Conservation (phyloP, 2,888 invertebrate species). For the Ctena decussata region DNA sequence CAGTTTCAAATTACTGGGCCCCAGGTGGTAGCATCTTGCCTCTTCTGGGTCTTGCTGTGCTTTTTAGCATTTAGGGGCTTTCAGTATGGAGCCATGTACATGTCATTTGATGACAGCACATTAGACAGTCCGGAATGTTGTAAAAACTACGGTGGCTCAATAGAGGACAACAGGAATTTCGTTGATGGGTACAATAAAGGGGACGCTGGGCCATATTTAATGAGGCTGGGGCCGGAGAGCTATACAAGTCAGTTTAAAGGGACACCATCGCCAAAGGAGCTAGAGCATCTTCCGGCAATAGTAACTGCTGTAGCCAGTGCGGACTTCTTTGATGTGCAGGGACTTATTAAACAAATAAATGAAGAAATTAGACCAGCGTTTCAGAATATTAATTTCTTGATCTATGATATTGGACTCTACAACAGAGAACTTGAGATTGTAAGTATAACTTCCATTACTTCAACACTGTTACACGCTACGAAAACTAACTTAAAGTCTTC, state of each 20-base stretch:
- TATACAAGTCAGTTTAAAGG: constrained; percentile 63
- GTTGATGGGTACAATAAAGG: constrained; percentile 70
- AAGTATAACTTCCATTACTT: too few relatives aligned
- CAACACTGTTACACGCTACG: too few relatives aligned
- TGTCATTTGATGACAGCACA: constrained; percentile 53
- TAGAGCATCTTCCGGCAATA: constrained; percentile 70
- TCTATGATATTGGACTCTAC: constrained; percentile 78
- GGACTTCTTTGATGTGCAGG: constrained; percentile 76
- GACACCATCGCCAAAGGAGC: constrained; percentile 62
- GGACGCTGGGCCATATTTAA: constrained; percentile 75
- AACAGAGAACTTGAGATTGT: constrained; percentile 71
- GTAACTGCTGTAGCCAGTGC: constrained; percentile 75
- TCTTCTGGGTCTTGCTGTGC: constrained; percentile 62
- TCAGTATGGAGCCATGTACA: constrained; percentile 62
- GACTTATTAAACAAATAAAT: constrained; percentile 70
- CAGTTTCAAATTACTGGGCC: constrained; percentile 63
- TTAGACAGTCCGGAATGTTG: constrained; percentile 52
- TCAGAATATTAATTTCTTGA: constrained; percentile 67
- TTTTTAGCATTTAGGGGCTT: constrained; percentile 50
- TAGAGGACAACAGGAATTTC: constrained; percentile 66
- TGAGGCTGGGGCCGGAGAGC: constrained; percentile 70
- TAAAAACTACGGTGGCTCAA: constrained; percentile 52
- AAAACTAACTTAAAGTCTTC: too few relatives aligned
- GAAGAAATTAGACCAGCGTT: constrained; percentile 62
- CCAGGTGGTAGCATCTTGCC: constrained; percentile 63